These are phyloP conservation scores for Aleadryas rufinucha DNA, from an alignment of 2,113 vertebrate species.

Conservation along the genomic window DNA sequence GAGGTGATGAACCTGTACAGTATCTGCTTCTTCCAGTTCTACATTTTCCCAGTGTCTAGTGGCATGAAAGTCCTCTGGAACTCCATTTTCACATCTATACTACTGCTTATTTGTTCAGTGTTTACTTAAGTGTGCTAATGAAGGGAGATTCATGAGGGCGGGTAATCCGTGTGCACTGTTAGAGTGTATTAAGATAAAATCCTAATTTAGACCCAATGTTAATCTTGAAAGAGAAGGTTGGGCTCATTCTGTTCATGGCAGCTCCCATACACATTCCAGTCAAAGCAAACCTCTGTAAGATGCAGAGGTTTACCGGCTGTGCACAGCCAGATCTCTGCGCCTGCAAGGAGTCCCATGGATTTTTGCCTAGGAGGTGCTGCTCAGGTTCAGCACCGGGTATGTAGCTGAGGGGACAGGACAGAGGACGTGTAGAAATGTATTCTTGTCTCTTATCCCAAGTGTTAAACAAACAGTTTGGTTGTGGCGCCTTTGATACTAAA, in stretches of 20 bases:
- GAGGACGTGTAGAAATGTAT: fast-evolving
- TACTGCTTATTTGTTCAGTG: background rate
- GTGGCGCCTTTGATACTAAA: background rate
- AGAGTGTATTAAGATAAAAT: background rate
- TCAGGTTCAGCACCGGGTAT: background rate
- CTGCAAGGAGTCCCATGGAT: background rate
- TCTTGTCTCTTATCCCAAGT: background rate
- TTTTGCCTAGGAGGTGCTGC: background rate
- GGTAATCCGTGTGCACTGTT: background rate
- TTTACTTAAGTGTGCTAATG: background rate
- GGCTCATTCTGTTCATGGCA: background rate
- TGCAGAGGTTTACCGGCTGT: background rate
- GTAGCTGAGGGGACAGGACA: fast-evolving
- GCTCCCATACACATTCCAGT: fast-evolving
- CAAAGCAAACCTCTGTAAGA: background rate
- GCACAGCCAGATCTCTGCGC: background rate
- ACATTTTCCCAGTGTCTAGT: background rate
- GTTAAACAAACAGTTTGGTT: background rate
- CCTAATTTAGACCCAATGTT: background rate
- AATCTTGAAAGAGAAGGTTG: background rate
- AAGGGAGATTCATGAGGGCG: background rate
- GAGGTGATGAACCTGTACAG: background rate
- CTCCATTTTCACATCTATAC: background rate
- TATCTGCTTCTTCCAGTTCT: background rate
- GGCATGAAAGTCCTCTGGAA: background rate